These are phyloP conservation scores for Sebastes schlegelii DNA, from an alignment of 2,113 vertebrate genomes.

Conservation along the genomic window DNA sequence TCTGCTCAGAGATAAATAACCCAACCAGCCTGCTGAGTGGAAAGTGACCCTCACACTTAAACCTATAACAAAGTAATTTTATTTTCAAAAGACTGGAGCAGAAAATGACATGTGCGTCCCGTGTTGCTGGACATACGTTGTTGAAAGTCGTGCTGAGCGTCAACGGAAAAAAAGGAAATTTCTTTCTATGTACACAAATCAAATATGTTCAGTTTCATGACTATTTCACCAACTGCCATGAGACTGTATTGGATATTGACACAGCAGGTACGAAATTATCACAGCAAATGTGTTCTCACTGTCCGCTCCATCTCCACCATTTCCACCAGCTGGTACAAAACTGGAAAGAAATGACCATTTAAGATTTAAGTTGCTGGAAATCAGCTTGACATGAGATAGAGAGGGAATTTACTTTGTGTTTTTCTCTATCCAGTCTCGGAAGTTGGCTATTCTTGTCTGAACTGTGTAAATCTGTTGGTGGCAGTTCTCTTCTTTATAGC, in stretches of 20 bases:
- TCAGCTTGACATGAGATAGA: neutral
- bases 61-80: too few relatives aligned
- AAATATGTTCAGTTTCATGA: too few relatives aligned
- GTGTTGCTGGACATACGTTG: too few relatives aligned
- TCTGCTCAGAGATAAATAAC: too few relatives aligned
- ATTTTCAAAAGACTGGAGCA: too few relatives aligned
- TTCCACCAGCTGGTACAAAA: neutral
- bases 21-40: too few relatives aligned
- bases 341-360: conserved; percentile 3
- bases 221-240: too few relatives aligned
- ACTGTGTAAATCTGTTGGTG: conserved; percentile 83
- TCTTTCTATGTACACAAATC: too few relatives aligned
- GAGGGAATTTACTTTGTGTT: conserved; percentile 83
- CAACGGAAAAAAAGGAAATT: too few relatives aligned
- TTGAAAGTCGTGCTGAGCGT: too few relatives aligned
- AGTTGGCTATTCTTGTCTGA: conserved; percentile 86
- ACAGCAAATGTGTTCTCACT: neutral
- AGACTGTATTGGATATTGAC: neutral
- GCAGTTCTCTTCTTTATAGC: conserved; percentile 86
- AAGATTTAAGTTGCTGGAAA: neutral
- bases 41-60: too few relatives aligned
- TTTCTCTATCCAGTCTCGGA: conserved; percentile 91
- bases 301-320: neutral
- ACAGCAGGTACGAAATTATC: neutral
- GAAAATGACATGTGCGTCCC: too few relatives aligned